Evolutionary conservation across 1,140 invertebrate genomes (phyloP).

Genomic region (Drosophila repletoides): DNA sequence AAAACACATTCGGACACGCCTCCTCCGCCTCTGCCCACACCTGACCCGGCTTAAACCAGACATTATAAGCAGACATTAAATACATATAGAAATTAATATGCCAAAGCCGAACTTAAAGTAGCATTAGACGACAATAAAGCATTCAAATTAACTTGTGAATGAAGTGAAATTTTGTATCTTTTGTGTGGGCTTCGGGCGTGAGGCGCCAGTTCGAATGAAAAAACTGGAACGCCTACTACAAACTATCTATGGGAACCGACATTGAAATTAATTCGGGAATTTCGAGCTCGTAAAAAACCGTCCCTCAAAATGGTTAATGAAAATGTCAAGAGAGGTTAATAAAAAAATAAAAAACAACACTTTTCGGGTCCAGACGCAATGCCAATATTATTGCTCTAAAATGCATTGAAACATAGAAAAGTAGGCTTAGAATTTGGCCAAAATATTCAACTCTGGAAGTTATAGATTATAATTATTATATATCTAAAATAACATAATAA

Average conservation of each 20-base stretch:
- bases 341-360: background rate
- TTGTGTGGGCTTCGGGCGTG: conserved; percentile 58
- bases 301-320: conserved; percentile 51
- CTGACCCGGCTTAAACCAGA: background rate
- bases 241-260: conserved; percentile 14
- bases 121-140: conserved; percentile 61
- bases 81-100: conserved; percentile 52
- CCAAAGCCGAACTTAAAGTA: conserved; percentile 65
- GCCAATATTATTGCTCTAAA: no score
- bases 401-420: no score
- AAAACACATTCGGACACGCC: conserved; percentile 24
- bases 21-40: background rate
- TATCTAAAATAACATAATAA: no score
- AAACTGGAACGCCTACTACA: conserved; percentile 42
- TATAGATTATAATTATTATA: no score
- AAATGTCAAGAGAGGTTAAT: conserved; percentile 48
- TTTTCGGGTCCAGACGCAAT: no score
- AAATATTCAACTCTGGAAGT: no score
- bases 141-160: conserved; percentile 56
- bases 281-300: conserved; percentile 50
- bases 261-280: conserved; percentile 49
- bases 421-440: no score
- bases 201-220: conserved; percentile 48
- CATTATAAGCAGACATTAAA: background rate
- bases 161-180: conserved; percentile 24